Conservation (phyloP, 1,140 invertebrate species). For the Spodoptera frugiperda region DNA sequence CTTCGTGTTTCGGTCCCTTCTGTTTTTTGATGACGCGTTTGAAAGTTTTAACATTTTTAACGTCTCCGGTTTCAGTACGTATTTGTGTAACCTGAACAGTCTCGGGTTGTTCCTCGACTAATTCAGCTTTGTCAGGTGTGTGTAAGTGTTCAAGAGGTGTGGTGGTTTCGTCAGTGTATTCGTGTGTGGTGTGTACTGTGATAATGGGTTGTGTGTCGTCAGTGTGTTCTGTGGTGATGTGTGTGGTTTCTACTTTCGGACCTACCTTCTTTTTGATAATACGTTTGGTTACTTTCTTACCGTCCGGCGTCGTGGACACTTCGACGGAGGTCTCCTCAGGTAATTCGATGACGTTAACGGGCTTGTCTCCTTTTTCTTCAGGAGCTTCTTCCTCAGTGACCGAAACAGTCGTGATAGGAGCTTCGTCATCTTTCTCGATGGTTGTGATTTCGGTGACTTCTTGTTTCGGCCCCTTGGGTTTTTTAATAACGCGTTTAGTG, state of each 20-base stretch:
- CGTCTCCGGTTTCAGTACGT: slow-evolving; percentile 70
- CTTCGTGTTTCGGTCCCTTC: slow-evolving; percentile 77
- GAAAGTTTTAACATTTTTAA: slow-evolving; percentile 70
- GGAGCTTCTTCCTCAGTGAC: slow-evolving; percentile 53
- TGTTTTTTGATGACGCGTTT: slow-evolving; percentile 75
- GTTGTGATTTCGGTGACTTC: slow-evolving; percentile 37
- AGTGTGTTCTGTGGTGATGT: slow-evolving; percentile 68
- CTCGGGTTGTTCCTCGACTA: slow-evolving; percentile 72
- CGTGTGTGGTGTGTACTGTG: slow-evolving; percentile 58
- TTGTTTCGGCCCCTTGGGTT: slow-evolving; percentile 30
- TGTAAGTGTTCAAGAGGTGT: slow-evolving; percentile 37
- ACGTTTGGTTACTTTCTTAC: slow-evolving; percentile 72
- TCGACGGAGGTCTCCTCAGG: slow-evolving; percentile 55
- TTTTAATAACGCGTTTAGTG: slow-evolving; percentile 37
- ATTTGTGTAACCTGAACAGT: slow-evolving; percentile 71
- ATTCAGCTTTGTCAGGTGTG: slow-evolving; percentile 60
- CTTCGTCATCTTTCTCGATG: slow-evolving; percentile 35
- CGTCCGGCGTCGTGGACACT: slow-evolving; percentile 54
- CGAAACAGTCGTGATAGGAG: slow-evolving; percentile 62
- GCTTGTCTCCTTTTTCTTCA: slow-evolving; percentile 10
- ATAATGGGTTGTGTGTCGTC: slow-evolving; percentile 58
- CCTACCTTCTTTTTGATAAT: slow-evolving; percentile 69
- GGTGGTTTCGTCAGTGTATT: slow-evolving; percentile 58
- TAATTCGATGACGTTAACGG: slow-evolving; percentile 52
- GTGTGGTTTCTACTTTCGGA: slow-evolving; percentile 64